Percentiles rank a stretch among this genome's conserved stretches.
These are phyloP conservation scores for Teleogryllus occipitalis DNA, from an alignment of 1,140 invertebrate species.

Conservation along the genomic window DNA sequence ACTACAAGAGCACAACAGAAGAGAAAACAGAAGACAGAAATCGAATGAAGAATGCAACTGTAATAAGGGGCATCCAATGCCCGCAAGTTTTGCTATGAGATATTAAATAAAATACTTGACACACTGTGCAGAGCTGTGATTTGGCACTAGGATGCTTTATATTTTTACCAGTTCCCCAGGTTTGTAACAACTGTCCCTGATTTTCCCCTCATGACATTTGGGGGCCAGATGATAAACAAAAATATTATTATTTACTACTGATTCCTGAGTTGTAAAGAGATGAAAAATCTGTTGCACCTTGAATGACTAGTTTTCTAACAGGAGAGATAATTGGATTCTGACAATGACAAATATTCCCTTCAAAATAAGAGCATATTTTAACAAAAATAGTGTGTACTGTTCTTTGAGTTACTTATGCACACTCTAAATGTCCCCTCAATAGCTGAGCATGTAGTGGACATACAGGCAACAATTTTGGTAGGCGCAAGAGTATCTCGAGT, in stretches of 20 bases:
- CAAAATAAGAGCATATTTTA: slow-evolving; percentile 16
- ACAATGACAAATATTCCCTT: slow-evolving; percentile 14
- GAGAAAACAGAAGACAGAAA: slow-evolving; percentile 8
- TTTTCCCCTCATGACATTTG: slow-evolving; percentile 6
- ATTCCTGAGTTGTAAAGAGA: slow-evolving; percentile 20
- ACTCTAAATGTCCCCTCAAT: slow-evolving; percentile 9
- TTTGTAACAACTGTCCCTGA: slow-evolving; percentile 16
- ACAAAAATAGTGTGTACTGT: slow-evolving; percentile 16
- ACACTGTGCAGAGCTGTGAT: slow-evolving; percentile 16
- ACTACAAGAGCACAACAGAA: slow-evolving; percentile 18
- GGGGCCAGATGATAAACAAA: slow-evolving; percentile 14
- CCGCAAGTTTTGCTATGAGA: not conserved
- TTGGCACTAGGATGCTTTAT: slow-evolving; percentile 19
- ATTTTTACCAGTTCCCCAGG: not conserved
- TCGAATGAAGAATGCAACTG: slow-evolving; percentile 9
- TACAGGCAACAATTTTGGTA: not conserved
- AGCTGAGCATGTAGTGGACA: not conserved
- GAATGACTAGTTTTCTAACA: slow-evolving; percentile 19
- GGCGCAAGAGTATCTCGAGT: not conserved
- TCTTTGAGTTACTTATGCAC: slow-evolving; percentile 13
- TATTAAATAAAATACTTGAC: slow-evolving; percentile 17
- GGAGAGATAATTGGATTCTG: slow-evolving; percentile 18
- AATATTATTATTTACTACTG: slow-evolving; percentile 18
- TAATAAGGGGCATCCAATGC: not conserved
- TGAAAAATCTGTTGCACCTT: slow-evolving; percentile 20